These are phyloP conservation scores for Myotis brandtii DNA, from an alignment of 2,113 vertebrate species.

Conservation along the genomic window DNA sequence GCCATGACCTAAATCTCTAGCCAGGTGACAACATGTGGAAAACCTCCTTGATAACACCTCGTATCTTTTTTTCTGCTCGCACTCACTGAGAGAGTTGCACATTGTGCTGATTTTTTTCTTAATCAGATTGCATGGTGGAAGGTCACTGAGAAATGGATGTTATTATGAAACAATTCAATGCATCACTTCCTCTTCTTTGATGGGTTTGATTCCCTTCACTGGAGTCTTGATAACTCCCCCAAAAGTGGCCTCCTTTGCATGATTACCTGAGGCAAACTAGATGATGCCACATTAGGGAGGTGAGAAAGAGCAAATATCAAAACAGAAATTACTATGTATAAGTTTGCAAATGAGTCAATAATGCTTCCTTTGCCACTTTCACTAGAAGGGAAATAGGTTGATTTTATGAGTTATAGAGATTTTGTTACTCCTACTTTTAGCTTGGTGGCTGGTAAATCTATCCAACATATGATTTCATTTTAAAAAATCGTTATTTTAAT, in stretches of 20 bases:
- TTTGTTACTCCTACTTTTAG: background rate
- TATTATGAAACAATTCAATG: background rate
- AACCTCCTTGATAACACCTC: slow-evolving; percentile 63
- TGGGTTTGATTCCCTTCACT: background rate
- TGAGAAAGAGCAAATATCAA: slow-evolving; percentile 24
- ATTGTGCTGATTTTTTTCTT: background rate
- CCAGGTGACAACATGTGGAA: slow-evolving; percentile 72
- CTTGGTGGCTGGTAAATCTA: background rate
- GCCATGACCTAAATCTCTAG: slow-evolving; percentile 65
- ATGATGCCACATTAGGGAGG: background rate
- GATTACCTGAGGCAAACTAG: slow-evolving; percentile 44
- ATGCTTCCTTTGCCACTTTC: background rate
- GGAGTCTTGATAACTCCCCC: background rate
- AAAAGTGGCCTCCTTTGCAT: background rate
- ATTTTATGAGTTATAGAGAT: background rate
- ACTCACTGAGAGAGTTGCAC: slow-evolving; percentile 39
- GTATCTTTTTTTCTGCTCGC: slow-evolving; percentile 35
- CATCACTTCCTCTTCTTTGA: background rate
- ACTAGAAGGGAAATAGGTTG: background rate
- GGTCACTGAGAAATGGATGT: background rate
- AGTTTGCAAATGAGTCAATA: background rate
- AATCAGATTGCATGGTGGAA: background rate
- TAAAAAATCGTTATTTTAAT: background rate
- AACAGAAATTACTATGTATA: background rate
- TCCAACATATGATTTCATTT: background rate